Base-by-base conservation (phyloP, 92 coral and sea anemone genomes). In the Ricordea florida region DNA sequence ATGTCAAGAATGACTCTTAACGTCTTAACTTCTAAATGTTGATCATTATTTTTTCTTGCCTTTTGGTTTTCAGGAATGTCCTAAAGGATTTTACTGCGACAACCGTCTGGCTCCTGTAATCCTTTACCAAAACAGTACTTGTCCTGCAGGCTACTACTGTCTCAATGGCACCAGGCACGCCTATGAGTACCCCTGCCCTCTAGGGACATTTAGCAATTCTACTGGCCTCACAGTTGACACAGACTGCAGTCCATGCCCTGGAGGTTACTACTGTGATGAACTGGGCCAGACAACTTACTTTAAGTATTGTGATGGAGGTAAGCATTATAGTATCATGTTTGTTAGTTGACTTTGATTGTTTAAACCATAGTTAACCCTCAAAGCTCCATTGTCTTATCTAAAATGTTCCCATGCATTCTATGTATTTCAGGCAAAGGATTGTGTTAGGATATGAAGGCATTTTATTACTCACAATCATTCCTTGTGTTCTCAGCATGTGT, bases 201-300 rank as follows among this genome's bases (percentile, higher is more conserved):
- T 90, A 43, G 98, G 98, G 38, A 92, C 97, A 27, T 94, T 92
- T 74, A 94, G 98, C 84, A 89, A 89, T 38, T 62, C 82, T 15
- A 52, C 60, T 34, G 97, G 97, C 25, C 52, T 92, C 49, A 21
- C 71, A 3, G 44, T 11, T 37, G 67, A 74, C 30, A 80, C 82
- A 4, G 83, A 91, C 40, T 94, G 98, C 57, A 88, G 82, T 63
- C 97, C 98, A 1, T 94, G 98, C 63, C 96, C 92, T 9, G 97
- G 98, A 10, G 96, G 97, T 17, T 94, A 50, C 55, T 94, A 85
- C 81, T 94, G 98, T 52, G 94, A 93, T 36, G 94, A 94, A 56
- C 88, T 85, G 18, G 98, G 97, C 16, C 98, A 94, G 80, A 88
- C 94, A 22, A 72, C 89, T 2, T 94, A 63, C 56, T 51, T 86